A percentile compares a stretch with the other conserved stretches of the same genome.
phyloP scores from a whole-genome alignment of 2,888 invertebrate genomes.

The Cynaeus angustus region DNA sequence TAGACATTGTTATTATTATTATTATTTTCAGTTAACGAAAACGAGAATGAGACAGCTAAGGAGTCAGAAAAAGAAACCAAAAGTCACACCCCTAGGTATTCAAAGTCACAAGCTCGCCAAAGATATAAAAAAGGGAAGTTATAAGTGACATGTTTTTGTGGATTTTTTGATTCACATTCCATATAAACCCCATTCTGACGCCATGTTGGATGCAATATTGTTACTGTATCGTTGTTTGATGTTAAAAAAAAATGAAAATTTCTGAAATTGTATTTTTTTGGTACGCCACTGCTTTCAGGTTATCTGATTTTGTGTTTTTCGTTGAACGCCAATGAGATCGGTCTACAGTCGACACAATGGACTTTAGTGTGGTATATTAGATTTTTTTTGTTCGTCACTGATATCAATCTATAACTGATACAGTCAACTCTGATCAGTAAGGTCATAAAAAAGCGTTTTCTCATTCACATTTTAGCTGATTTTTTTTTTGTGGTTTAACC shows the following conservation, averaged over 20 bases:
- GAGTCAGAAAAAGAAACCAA: constrained; percentile 58
- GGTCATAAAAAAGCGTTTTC: too few relatives aligned
- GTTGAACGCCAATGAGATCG: too few relatives aligned
- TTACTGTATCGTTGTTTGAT: constrained; percentile 4
- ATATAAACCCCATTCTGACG: constrained; percentile 27
- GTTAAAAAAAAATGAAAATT: constrained; percentile 2
- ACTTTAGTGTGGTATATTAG: too few relatives aligned
- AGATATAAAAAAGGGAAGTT: constrained; percentile 84
- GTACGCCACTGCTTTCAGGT: too few relatives aligned
- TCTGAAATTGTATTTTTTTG: background rate
- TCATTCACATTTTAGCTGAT: too few relatives aligned
- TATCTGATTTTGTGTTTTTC: too few relatives aligned
- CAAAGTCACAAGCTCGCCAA: constrained; percentile 84
- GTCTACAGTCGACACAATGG: too few relatives aligned
- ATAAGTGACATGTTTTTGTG: constrained; percentile 66
- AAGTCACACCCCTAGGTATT: constrained; percentile 66
- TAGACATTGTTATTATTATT: too few relatives aligned
- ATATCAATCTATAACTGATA: too few relatives aligned
- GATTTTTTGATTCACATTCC: constrained; percentile 33
- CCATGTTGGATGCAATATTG: constrained; percentile 12
- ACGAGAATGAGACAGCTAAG: constrained; percentile 53
- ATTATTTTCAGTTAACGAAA: constrained; percentile 51
- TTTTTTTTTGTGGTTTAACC: too few relatives aligned
- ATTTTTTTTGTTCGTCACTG: too few relatives aligned
- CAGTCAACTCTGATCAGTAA: too few relatives aligned